Conservation (phyloP, 2,797 vertebrate genomes). For the Rhinophrynus dorsalis region DNA sequence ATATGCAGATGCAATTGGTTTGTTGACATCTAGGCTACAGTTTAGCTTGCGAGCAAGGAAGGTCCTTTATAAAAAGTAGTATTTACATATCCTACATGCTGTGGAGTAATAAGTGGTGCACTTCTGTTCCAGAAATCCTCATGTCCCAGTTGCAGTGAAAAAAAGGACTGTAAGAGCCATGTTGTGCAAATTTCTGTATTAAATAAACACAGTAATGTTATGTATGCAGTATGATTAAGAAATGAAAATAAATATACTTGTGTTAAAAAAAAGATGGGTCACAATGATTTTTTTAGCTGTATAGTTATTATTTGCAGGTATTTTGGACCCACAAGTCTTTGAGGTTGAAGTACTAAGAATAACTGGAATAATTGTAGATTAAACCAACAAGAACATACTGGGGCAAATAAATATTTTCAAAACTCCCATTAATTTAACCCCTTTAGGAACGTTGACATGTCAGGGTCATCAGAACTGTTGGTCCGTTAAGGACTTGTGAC, state of each 20-base stretch:
- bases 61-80: conserved; percentile 8
- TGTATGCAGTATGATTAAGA: conserved; percentile 14
- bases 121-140: background rate
- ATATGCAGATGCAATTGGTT: conserved; percentile 16
- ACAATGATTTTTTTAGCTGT: too few relatives aligned
- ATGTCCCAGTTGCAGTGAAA: background rate
- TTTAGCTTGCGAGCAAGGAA: conserved; percentile 32
- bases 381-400: too few relatives aligned
- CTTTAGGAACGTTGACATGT: too few relatives aligned
- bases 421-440: too few relatives aligned
- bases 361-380: too few relatives aligned
- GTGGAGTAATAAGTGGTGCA: background rate
- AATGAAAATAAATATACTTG: background rate
- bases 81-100: conserved; percentile 27
- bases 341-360: too few relatives aligned
- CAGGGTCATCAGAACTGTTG: too few relatives aligned
- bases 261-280: conserved; percentile 6
- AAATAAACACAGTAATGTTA: conserved; percentile 28
- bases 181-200: conserved; percentile 3
- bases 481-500: too few relatives aligned
- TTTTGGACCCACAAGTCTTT: too few relatives aligned
- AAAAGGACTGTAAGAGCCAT: background rate
- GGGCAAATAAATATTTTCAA: too few relatives aligned
- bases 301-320: too few relatives aligned
- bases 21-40: background rate